phyloP scores from a whole-genome alignment of 2,113 vertebrate species.

The Paradisaea rubra region DNA sequence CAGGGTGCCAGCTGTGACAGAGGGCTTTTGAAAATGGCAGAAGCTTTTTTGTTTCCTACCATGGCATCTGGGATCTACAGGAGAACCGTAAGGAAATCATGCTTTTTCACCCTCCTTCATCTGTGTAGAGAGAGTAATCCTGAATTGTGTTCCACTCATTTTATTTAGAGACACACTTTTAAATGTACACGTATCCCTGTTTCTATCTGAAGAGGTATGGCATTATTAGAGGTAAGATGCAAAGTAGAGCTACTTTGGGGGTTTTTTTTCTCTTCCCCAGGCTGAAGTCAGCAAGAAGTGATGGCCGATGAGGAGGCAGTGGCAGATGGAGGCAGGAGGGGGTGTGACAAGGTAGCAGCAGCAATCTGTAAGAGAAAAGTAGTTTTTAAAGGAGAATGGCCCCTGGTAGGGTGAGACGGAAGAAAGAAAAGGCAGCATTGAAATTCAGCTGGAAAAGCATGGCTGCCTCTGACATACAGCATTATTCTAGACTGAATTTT shows the following conservation, averaged over 20 bases:
- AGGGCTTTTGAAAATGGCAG: neutral
- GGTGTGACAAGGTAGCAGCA: neutral
- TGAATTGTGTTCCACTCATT: rapidly evolving
- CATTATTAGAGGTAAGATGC: neutral
- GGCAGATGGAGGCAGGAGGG: conserved; percentile 11
- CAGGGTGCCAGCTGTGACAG: neutral
- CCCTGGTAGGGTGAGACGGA: neutral
- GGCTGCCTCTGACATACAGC: neutral
- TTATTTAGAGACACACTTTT: neutral
- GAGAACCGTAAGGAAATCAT: neutral
- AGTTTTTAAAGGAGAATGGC: neutral
- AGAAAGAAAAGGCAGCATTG: neutral
- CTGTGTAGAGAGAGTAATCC: neutral
- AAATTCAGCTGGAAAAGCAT: neutral
- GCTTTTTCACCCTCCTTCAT: neutral
- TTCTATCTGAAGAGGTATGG: neutral
- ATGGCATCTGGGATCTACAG: neutral
- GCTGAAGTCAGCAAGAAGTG: neutral
- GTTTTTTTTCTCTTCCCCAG: neutral
- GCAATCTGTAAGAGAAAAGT: neutral
- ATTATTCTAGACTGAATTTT: neutral
- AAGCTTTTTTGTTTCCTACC: neutral
- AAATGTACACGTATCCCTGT: rapidly evolving
- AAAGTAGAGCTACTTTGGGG: neutral
- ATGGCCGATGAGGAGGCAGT: neutral